Percentiles rank a stretch among this genome's conserved stretches.
Conservation (phyloP, 2,113 vertebrate genomes). For the Seriola rivoliana region DNA sequence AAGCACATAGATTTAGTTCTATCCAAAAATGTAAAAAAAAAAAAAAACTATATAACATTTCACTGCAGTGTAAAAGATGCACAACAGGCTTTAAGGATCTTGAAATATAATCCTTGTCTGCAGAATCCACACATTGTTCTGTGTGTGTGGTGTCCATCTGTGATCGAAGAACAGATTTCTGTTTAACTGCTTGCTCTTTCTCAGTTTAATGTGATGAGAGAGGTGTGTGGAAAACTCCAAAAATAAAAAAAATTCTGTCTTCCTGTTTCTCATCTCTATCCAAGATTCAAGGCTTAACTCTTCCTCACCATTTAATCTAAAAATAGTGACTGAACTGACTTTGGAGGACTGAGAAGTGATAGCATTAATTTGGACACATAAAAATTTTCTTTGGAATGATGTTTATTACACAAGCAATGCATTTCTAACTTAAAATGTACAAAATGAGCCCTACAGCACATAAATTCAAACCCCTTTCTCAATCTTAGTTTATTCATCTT, state of each 20-base stretch:
- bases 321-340: background rate
- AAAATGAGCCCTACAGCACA: slow-evolving; percentile 38
- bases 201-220: background rate
- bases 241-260: slow-evolving; percentile 2
- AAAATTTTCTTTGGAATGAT: slow-evolving; percentile 41
- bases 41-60: background rate
- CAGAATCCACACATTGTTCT: background rate
- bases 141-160: background rate
- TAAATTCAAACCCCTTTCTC: slow-evolving; percentile 13
- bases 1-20: background rate
- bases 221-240: background rate
- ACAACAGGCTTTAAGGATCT: background rate
- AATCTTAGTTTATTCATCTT: background rate
- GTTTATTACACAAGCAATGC: slow-evolving; percentile 61
- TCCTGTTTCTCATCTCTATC: background rate
- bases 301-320: background rate
- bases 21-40: background rate
- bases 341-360: background rate
- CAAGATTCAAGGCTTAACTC: background rate
- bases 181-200: background rate
- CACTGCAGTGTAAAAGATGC: background rate
- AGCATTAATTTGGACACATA: background rate
- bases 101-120: background rate
- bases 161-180: background rate
- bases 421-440: slow-evolving; percentile 37